phyloP scores from a whole-genome alignment of 2,888 invertebrate species.

The Parelbella ahira region DNA sequence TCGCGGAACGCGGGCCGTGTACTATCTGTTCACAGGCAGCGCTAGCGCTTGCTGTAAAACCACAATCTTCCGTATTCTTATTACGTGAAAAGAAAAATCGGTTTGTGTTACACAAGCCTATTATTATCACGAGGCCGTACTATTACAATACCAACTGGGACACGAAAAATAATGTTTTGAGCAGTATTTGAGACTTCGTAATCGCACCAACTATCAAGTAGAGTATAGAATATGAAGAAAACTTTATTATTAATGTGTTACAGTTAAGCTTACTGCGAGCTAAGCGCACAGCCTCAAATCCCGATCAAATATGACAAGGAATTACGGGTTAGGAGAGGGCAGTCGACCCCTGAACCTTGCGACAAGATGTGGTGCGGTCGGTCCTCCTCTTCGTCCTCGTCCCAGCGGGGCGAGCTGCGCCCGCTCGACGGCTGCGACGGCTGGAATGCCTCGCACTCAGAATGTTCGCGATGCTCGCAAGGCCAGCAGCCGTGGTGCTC shows the following conservation, averaged over 20 bases:
- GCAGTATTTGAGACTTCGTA: slow-evolving; percentile 58
- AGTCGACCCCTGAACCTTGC: slow-evolving; percentile 63
- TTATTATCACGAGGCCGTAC: slow-evolving; percentile 20
- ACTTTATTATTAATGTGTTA: slow-evolving; percentile 31
- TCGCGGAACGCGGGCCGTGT: slow-evolving; percentile 25
- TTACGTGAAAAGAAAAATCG: no score
- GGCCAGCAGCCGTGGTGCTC: slow-evolving; percentile 76
- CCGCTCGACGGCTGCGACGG: slow-evolving; percentile 70
- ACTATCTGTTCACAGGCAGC: slow-evolving; percentile 30
- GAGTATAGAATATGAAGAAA: slow-evolving; percentile 13
- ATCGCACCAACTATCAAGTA: no score
- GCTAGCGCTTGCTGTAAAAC: slow-evolving; percentile 25
- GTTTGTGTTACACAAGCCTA: slow-evolving; percentile 21
- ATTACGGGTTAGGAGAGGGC: slow-evolving; percentile 28
- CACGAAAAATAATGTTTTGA: slow-evolving; percentile 37
- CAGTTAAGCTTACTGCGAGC: slow-evolving; percentile 20
- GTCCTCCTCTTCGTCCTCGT: slow-evolving; percentile 68
- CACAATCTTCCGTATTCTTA: no score
- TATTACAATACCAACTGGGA: slow-evolving; percentile 31
- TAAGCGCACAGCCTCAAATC: slow-evolving; percentile 38
- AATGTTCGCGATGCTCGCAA: slow-evolving; percentile 63
- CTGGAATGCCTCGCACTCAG: slow-evolving; percentile 59
- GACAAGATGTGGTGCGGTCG: slow-evolving; percentile 61
- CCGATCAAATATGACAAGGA: slow-evolving; percentile 34
- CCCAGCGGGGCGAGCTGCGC: slow-evolving; percentile 71